Conservation (phyloP, 2,113 vertebrate genomes). For the Indicator maculatus region DNA sequence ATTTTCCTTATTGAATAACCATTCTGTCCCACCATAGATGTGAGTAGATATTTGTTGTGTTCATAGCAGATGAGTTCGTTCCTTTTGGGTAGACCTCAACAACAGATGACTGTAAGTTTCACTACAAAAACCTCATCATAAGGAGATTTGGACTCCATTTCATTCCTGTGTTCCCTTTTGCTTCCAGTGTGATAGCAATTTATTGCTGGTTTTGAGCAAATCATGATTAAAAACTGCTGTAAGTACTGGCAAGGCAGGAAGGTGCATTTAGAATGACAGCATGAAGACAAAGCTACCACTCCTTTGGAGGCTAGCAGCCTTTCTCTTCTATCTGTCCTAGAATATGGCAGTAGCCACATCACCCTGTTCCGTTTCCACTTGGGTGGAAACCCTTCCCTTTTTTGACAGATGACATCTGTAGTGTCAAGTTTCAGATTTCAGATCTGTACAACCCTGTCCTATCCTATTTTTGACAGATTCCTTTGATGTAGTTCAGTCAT, state of each 20-base stretch:
- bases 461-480: not conserved
- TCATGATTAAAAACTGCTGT: not conserved
- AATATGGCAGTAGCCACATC: not conserved
- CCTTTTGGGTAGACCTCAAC: not conserved
- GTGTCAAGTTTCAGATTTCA: not conserved
- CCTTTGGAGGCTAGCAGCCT: not conserved
- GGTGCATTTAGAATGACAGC: not conserved
- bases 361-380: not conserved
- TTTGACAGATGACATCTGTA: not conserved
- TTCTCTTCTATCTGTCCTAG: accelerated
- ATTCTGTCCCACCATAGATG: not conserved
- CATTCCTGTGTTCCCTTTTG: not conserved
- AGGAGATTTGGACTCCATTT: not conserved
- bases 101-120: not conserved
- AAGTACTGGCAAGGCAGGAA: not conserved
- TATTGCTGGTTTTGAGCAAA: not conserved
- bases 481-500: not conserved
- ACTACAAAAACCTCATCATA: not conserved
- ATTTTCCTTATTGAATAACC: not conserved
- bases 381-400: not conserved
- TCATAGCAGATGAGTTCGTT: not conserved
- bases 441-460: not conserved
- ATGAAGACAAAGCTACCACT: not conserved
- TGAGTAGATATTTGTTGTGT: not conserved
- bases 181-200: not conserved